phyloP scores from a whole-genome alignment of 2,888 invertebrate genomes.

The Aquatica leii region DNA sequence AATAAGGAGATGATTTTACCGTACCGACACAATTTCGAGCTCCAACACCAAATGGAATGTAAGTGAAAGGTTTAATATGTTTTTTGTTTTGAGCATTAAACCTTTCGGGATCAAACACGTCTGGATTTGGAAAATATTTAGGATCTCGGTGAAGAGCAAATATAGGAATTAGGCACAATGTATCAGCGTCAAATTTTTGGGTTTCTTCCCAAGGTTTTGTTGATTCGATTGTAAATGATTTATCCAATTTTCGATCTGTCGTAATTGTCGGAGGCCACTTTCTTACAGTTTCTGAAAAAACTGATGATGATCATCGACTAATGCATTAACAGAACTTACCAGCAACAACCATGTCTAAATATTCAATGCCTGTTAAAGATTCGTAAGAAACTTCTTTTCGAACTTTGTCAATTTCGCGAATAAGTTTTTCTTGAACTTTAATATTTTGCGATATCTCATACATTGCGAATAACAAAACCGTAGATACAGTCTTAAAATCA shows the following conservation, averaged over 20 bases:
- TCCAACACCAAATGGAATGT: conserved; percentile 63
- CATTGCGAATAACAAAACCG: neutral
- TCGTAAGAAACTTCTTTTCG: conserved; percentile 43
- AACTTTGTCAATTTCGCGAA: conserved; percentile 7
- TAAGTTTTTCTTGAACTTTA: conserved; percentile 15
- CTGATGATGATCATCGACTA: neutral
- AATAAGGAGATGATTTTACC: neutral
- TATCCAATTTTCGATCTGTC: conserved; percentile 63
- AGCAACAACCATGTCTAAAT: conserved; percentile 48
- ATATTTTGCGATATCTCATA: conserved; percentile 56
- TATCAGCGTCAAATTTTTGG: neutral
- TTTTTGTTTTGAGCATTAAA: conserved; percentile 64
- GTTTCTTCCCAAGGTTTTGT: conserved; percentile 32
- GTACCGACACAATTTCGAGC: conserved; percentile 55
- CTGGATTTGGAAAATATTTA: conserved; percentile 64
- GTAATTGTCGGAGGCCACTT: conserved; percentile 62
- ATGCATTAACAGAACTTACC: conserved; percentile 1
- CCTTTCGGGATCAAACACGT: conserved; percentile 63
- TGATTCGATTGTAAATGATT: conserved; percentile 57
- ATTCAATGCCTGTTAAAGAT: conserved; percentile 46
- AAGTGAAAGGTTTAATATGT: conserved; percentile 62
- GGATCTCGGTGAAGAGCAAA: conserved; percentile 65
- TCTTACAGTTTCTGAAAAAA: conserved; percentile 60
- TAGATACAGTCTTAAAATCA: conserved; percentile 62
- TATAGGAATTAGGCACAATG: conserved; percentile 59